Evolutionary conservation across 2,888 invertebrate species (phyloP).

Genomic region (Parapristionchus giblindavisi): DNA sequence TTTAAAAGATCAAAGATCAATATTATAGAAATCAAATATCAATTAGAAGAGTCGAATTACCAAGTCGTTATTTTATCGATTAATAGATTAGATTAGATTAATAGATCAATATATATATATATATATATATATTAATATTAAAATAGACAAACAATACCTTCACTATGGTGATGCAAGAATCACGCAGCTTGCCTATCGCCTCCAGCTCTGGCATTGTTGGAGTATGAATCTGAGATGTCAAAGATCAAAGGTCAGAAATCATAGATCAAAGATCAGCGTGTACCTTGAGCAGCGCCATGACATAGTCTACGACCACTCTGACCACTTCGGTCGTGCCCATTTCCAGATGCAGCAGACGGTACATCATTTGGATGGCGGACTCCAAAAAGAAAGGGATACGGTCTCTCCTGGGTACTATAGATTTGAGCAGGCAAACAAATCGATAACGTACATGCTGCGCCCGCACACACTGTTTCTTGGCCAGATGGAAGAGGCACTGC

Average conservation of each 20-base stretch:
- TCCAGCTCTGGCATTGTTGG: constrained; percentile 6
- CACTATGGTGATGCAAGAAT: background rate
- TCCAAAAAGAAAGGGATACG: background rate
- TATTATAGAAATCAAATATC: no score
- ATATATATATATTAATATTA: background rate
- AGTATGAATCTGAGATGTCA: constrained; percentile 3
- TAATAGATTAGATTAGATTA: no score
- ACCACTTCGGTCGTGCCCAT: constrained; percentile 6
- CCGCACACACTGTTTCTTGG: background rate
- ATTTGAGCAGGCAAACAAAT: background rate
- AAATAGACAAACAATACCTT: background rate
- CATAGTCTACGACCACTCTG: constrained; percentile 9
- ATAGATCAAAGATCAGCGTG: no score
- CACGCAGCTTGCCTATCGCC: background rate
- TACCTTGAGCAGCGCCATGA: constrained; percentile 17
- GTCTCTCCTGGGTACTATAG: no score
- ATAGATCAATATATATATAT: no score
- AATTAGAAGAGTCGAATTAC: background rate
- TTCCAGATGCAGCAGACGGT: background rate
- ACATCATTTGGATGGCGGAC: constrained; percentile 16
- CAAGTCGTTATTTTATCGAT: no score
- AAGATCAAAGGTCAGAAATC: no score
- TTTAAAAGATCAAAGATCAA: background rate
- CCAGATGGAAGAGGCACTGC: constrained; percentile 1
- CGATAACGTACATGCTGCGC: constrained; percentile 2